Conservation (phyloP, 2,888 invertebrate species). For the Deladenus siricidicola region DNA sequence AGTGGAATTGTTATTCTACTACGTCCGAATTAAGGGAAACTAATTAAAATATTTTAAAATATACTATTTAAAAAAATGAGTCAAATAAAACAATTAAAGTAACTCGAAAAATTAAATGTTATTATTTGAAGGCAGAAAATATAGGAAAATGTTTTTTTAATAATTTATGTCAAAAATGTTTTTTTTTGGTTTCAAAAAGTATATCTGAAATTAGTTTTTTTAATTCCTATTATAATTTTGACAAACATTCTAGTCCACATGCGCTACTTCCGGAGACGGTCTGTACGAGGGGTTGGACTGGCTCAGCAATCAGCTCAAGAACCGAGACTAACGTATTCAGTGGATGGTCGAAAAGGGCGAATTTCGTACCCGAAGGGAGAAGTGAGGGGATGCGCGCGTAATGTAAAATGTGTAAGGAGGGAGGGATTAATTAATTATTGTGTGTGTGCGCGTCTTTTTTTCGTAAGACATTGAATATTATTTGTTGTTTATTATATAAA, state of each 20-base stretch:
- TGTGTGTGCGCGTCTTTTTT: background rate
- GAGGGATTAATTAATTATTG: background rate
- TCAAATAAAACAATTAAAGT: no score
- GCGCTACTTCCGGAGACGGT: slow-evolving; percentile 97
- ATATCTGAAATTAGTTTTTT: no score
- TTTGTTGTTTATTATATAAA: background rate
- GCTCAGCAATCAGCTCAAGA: slow-evolving; percentile 98
- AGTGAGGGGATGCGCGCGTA: background rate
- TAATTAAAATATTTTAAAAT: no score
- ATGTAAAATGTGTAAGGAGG: background rate
- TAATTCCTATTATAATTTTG: no score
- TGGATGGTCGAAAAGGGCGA: background rate
- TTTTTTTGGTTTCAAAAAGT: no score
- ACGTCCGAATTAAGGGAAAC: no score
- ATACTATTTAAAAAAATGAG: background rate
- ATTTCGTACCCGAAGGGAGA: background rate
- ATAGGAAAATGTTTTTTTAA: no score
- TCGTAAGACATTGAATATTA: background rate
- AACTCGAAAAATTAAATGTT: no score
- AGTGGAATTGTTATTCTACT: no score
- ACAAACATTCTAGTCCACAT: slow-evolving; percentile 59
- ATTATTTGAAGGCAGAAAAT: no score
- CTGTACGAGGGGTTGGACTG: slow-evolving; percentile 98
- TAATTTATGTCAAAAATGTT: no score
- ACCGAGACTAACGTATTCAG: slow-evolving; percentile 55